Evolutionary conservation across 2,888 invertebrate species (phyloP).

Genomic region (Drosophila stalkeri): DNA sequence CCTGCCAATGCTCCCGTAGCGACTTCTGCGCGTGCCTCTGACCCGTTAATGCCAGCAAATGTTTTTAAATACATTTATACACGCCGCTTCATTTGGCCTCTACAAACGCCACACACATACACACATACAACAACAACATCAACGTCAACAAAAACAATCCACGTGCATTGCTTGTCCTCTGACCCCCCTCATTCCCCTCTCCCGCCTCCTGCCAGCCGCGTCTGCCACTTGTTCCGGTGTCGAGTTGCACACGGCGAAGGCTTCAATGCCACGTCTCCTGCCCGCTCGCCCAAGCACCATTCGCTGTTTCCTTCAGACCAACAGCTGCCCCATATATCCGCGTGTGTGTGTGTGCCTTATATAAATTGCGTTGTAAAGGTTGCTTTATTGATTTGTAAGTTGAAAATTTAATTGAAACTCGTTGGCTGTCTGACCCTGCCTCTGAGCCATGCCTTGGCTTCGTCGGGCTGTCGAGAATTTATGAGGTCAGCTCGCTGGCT

Average conservation of each 20-base stretch:
- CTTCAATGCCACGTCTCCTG: slow-evolving; percentile 36
- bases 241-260: slow-evolving; percentile 73
- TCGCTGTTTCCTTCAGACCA: slow-evolving; percentile 27
- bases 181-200: background rate
- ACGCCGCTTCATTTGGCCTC: slow-evolving; percentile 49
- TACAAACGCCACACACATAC: slow-evolving; percentile 19
- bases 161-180: slow-evolving; percentile 1
- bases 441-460: slow-evolving; percentile 23
- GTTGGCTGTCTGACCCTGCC: slow-evolving; percentile 12
- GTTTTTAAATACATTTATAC: slow-evolving; percentile 70
- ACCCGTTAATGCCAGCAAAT: slow-evolving; percentile 61
- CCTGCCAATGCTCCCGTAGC: slow-evolving; percentile 14
- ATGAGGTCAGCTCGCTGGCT: slow-evolving; percentile 50
- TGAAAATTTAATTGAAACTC: slow-evolving; percentile 78
- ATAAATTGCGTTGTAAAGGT: slow-evolving; percentile 77
- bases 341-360: slow-evolving; percentile 23
- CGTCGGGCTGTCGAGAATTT: slow-evolving; percentile 39
- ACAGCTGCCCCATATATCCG: slow-evolving; percentile 49
- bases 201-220: slow-evolving; percentile 5
- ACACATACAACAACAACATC: slow-evolving; percentile 5
- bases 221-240: slow-evolving; percentile 79
- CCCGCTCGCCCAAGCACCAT: background rate
- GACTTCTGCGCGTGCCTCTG: slow-evolving; percentile 64
- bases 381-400: slow-evolving; percentile 81
- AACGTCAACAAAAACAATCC: slow-evolving; percentile 6